Base-by-base conservation (phyloP, 53 echinoderm and acorn worm species). In the Holothuria scabra region DNA sequence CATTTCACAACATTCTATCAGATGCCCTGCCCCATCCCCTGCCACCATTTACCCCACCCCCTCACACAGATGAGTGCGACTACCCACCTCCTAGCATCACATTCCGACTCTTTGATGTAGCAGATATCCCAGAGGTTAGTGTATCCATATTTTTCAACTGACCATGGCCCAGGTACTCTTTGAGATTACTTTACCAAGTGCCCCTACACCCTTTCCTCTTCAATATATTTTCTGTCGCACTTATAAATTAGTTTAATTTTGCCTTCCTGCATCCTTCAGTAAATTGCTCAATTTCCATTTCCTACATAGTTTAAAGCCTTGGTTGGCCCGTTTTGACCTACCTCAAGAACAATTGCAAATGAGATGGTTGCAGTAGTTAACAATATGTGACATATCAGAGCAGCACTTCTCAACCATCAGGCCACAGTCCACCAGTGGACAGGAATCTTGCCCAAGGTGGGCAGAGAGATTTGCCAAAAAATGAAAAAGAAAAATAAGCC, bases 91-190 rank as follows among this genome's bases (percentile, higher is more conserved):
- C 94, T 2, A 87, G 63, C 82, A 94, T 99, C 8, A 81, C 91
- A 41, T 99, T 91, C 89, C 84, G 99, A 65, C 92, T 99, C 89
- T 99, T 99, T 91, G 99, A 99, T 68, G 89, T 92, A 55, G 91
- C 92, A 28, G 99, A 99, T 57, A 91, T 89, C 8, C 99, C 99
- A 6, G 99, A 99, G 85, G 99, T 99, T 61, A 81, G 88, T 31
- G 16, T 7, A 48, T 44, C 10, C 5, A 7, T 10, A 61, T 7
- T 5, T 26, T 61, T 61, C 62, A n/a, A n/a, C n/a, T n/a, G n/a
- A n/a, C 60, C n/a, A 60, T 25, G n/a, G 8, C n/a, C 60, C 60
- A 3, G 3, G 60, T n/a, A 60, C 25, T 8, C 60, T 25, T 8
- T 60, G n/a, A n/a, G 25, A 5, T 25, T 8, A 5, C 25, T 5